Evolutionary conservation across 2,113 vertebrate species (phyloP).

Genomic region (Muntiacus muntjak): DNA sequence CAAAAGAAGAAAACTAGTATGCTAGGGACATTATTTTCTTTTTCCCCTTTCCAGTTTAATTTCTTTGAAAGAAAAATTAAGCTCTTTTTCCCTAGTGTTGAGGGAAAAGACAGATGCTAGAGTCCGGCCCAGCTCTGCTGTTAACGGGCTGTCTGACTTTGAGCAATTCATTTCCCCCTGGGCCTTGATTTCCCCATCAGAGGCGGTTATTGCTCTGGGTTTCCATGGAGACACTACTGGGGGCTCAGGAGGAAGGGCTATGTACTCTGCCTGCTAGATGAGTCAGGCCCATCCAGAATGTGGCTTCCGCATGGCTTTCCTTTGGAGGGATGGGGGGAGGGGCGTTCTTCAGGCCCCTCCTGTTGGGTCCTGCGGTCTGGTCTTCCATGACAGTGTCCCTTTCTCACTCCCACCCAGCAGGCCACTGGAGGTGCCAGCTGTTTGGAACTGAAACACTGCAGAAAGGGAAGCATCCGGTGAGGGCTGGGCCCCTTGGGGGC

Average conservation of each 20-base stretch:
- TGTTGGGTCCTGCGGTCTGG: background rate
- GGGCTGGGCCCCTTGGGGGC: background rate
- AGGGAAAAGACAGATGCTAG: background rate
- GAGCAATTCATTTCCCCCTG: background rate
- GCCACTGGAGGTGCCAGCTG: background rate
- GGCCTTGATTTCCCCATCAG: background rate
- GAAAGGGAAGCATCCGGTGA: background rate
- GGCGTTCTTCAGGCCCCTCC: background rate
- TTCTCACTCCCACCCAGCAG: background rate
- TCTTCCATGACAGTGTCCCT: background rate
- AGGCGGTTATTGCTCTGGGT: background rate
- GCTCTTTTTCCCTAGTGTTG: background rate
- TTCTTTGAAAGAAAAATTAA: background rate
- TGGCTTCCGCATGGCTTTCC: background rate
- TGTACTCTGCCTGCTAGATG: background rate
- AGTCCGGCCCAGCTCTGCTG: background rate
- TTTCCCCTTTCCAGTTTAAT: background rate
- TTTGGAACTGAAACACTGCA: background rate
- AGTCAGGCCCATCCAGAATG: too few relatives aligned
- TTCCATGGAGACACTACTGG: background rate
- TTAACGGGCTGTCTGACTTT: background rate
- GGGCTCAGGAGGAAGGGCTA: background rate
- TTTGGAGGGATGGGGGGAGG: rapidly evolving
- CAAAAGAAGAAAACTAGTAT: background rate
- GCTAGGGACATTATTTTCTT: background rate